These are phyloP conservation scores for Spatulosminthurus flaviceps DNA, from an alignment of 2,888 invertebrate species.

Conservation along the genomic window DNA sequence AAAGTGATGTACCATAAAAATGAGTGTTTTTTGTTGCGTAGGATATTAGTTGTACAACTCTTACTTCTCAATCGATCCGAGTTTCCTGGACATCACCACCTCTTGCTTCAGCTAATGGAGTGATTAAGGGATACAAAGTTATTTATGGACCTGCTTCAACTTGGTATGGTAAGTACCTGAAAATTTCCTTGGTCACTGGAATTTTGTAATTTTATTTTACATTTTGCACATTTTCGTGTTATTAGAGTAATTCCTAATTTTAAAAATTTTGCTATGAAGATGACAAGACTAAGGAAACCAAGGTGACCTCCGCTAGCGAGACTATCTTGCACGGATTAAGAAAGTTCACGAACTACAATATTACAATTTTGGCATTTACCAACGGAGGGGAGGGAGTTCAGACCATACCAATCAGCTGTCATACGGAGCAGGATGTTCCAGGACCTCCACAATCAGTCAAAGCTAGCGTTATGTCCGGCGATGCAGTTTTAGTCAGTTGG, in stretches of 20 bases:
- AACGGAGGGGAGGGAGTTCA: slow-evolving; percentile 95
- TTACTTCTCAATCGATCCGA: slow-evolving; percentile 92
- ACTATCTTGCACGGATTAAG: slow-evolving; percentile 92
- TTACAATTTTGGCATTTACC: slow-evolving; percentile 94
- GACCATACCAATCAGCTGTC: slow-evolving; percentile 86
- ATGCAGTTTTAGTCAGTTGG: slow-evolving; percentile 94
- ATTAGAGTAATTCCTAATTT: no score
- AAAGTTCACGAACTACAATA: slow-evolving; percentile 95
- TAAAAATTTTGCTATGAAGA: slow-evolving; percentile 69
- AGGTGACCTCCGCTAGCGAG: slow-evolving; percentile 90
- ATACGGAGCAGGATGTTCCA: slow-evolving; percentile 95
- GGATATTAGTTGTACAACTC: slow-evolving; percentile 89
- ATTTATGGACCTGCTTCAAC: slow-evolving; percentile 89
- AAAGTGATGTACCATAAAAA: no score
- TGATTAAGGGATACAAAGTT: slow-evolving; percentile 95
- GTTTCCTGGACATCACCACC: slow-evolving; percentile 96
- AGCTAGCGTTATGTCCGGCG: slow-evolving; percentile 89
- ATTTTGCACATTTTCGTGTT: no score
- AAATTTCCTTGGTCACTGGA: no score
- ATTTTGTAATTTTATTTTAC: background rate
- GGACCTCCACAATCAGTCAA: slow-evolving; percentile 93
- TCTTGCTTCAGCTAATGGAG: slow-evolving; percentile 88
- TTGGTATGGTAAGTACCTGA: slow-evolving; percentile 84
- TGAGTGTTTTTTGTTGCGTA: slow-evolving; percentile 66
- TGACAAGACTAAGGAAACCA: slow-evolving; percentile 89